Base-by-base conservation (phyloP, 2,113 vertebrate genomes). In the Antennarius striatus region DNA sequence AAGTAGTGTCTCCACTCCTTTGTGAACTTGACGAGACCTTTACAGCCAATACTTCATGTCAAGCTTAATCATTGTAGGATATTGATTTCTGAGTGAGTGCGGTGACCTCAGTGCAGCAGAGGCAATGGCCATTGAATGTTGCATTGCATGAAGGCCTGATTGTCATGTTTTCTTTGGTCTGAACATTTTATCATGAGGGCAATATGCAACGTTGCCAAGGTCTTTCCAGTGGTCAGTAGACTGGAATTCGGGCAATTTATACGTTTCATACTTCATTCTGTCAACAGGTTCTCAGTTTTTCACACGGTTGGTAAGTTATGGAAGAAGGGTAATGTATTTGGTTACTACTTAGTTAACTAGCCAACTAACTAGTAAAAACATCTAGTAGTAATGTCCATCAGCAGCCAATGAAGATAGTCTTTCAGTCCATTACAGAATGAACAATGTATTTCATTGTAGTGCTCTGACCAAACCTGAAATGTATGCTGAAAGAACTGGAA, bases 21-120 rank as follows among this genome's bases (percentile, higher is more conserved):
- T 58, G 67, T 82, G 69, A 85, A 86, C 74, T 78, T 61, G 72
- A 57, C 64, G 36, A 28, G 72, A 72, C 63, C 71, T 71, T 60
- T 67, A 12, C 71, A 49, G 56, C 69, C 85, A 55, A 53, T 78
- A 32, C 5, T 42, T 79, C 73, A 43, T 51, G 56, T 73, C 61
- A 22, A 63, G 76, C 69, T 91, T 82, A 86, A 88, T 91, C 80
- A 87, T 89, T 88, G 77, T 30, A 30, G 28, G 28, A 1, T 82
- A 91, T 91, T 71, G 89, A 91, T 91, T 84, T 70, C 73, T 74
- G 16, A 36, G 62, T 30, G 80, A 68, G 83, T 65, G 84, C 69
- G 50, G 77, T 50, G 71, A 81, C 82, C 84, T 78, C 58, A 0
- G 55, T 80, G 75, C 68, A 16, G 10, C 6, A 40, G 56, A 54